Evolutionary conservation across 2,888 invertebrate genomes (phyloP).

Genomic region (Volucella zonaria): DNA sequence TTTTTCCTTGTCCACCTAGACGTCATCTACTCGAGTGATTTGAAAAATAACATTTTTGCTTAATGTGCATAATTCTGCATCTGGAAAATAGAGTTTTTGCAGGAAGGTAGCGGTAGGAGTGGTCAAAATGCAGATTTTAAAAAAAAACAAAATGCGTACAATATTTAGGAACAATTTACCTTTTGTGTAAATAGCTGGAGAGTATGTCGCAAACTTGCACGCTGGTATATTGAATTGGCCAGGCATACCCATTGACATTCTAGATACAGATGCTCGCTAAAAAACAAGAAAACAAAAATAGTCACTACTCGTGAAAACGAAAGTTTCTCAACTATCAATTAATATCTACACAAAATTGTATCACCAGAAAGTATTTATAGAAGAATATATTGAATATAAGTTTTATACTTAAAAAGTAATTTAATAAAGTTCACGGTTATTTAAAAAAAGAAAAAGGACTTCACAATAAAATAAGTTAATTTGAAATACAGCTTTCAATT

Average conservation of each 20-base stretch:
- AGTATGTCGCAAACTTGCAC: conserved; percentile 81
- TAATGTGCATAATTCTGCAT: too few relatives aligned
- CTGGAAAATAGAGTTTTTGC: too few relatives aligned
- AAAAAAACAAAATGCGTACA: background rate
- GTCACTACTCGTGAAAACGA: background rate
- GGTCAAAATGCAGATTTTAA: background rate
- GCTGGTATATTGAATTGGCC: conserved; percentile 82
- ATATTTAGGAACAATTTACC: conserved; percentile 76
- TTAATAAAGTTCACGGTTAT: too few relatives aligned
- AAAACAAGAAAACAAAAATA: conserved; percentile 22
- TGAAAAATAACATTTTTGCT: background rate
- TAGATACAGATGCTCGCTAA: conserved; percentile 83
- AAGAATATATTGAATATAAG: too few relatives aligned
- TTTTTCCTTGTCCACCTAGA: conserved; percentile 47
- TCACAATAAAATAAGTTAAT: too few relatives aligned
- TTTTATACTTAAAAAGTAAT: too few relatives aligned
- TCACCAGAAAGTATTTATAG: background rate
- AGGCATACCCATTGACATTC: conserved; percentile 82
- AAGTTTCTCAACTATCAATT: background rate
- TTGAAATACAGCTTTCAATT: too few relatives aligned
- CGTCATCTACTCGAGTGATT: conserved; percentile 40
- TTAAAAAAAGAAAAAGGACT: too few relatives aligned
- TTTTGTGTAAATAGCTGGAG: conserved; percentile 80
- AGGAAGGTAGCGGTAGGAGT: too few relatives aligned
- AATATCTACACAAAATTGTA: too few relatives aligned